Conservation (phyloP, 2,113 vertebrate genomes). For the Piprites chloris region DNA sequence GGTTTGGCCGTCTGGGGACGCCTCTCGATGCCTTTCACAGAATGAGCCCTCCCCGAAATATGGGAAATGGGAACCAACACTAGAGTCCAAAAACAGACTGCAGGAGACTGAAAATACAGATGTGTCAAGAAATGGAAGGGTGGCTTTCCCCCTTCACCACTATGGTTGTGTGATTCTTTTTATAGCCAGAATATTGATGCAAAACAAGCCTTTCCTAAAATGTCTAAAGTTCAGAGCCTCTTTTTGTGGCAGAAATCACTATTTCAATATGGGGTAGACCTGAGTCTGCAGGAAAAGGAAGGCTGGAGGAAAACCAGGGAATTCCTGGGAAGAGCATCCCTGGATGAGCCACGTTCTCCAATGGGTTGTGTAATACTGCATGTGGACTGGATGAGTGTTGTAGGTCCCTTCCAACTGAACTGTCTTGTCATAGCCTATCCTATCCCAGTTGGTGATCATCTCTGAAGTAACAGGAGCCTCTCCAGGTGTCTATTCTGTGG, state of each 20-base stretch:
- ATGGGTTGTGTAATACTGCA: neutral
- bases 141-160: neutral
- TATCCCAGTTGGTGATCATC: neutral
- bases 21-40: slow-evolving; percentile 34
- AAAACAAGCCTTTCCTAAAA: neutral
- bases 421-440: too few relatives aligned
- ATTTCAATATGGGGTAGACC: neutral
- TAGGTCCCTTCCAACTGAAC: neutral
- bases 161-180: neutral
- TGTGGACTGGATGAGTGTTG: neutral
- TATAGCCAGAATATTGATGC: neutral
- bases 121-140: neutral
- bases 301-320: neutral
- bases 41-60: neutral
- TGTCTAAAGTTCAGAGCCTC: neutral
- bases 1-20: slow-evolving; percentile 15
- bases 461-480: neutral
- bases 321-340: neutral
- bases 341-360: neutral
- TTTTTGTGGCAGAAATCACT: neutral
- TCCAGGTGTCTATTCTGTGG: neutral
- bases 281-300: rapidly evolving
- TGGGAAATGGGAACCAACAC: neutral
- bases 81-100: neutral
- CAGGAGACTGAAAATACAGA: slow-evolving; percentile 2